Conservation (phyloP, 2,888 invertebrate species). For the Formica aserva region DNA sequence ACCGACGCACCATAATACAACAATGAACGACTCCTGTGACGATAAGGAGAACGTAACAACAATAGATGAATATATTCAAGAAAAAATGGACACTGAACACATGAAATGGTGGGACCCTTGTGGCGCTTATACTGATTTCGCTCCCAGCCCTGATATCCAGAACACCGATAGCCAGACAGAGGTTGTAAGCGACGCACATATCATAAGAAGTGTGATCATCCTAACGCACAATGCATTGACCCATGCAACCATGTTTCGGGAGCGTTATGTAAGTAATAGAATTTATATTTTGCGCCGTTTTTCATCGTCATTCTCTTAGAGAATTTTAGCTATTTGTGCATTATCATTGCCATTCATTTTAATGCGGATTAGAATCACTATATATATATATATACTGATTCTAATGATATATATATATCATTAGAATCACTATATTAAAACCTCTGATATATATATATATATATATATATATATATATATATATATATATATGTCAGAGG, state of each 20-base stretch:
- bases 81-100: too few species aligned
- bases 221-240: constrained; percentile 85
- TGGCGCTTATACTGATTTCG: not conserved
- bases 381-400: not conserved
- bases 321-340: not conserved
- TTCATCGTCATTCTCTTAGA: not conserved
- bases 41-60: constrained; percentile 74
- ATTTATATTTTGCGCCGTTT: not conserved
- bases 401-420: too few species aligned
- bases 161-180: too few species aligned
- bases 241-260: constrained; percentile 85
- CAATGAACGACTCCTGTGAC: constrained; percentile 71
- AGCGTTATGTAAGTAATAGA: constrained; percentile 86
- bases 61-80: constrained; percentile 85
- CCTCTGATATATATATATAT: not conserved
- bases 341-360: not conserved
- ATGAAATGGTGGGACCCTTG: not conserved
- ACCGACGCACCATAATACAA: constrained; percentile 81
- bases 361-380: not conserved
- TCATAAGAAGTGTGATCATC: constrained; percentile 85
- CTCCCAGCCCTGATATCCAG: too few species aligned
- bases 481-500: not conserved
- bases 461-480: not conserved
- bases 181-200: constrained; percentile 78
- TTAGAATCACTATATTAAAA: too few species aligned